Evolutionary conservation across 2,113 vertebrate genomes (phyloP), one percentile per base, ranked within the genome.

Genomic region (Erythrolamprus reginae): DNA sequence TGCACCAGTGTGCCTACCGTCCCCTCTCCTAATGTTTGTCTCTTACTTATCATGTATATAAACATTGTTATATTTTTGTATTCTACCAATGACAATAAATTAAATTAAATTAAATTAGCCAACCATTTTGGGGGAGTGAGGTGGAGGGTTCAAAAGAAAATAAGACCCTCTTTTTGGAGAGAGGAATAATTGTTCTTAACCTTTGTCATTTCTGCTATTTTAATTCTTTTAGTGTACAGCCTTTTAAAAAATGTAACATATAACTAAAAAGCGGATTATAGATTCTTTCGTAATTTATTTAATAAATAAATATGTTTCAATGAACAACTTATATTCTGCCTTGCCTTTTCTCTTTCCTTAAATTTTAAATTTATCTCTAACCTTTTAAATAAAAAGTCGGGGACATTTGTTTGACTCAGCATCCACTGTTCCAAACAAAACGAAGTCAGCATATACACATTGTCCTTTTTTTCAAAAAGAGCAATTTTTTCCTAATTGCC

Each of bases 401-500:
- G 0, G 5, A 0, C 0, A 89, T 28, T 89, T 90, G 23, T 24
- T 5, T 70, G 87, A 52, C 89, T 89, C 84, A 10, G 0, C 15
- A 4, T 1, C 0, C 10, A 0, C 38, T 86, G 24, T 83, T 90
- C 52, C 89, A 58, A 38, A 6, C 0, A 56, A 82, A 87, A 15
- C 12, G 77, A 1, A 92, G 85, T 26, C 51, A 47, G 82, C 1
- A 24, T 24, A 83, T 38, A 84, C n/a, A 42, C 3, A 0, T 9
- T 33, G 65, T 93, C 88, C 87, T 33, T 77, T 42, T 47, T 89
- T 50, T 88, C 9, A 0, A 47, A 77, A n/a, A n/a, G 3, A 82
- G n/a, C 24, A 0, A 0, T 5, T 87, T 89, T 24, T 0, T 23
- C 15, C 17, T 21, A 82, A 4, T 10, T 84, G 0, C 1, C 23